Conservation (phyloP, 2,888 invertebrate genomes). For the Euplagia quadripunctaria region DNA sequence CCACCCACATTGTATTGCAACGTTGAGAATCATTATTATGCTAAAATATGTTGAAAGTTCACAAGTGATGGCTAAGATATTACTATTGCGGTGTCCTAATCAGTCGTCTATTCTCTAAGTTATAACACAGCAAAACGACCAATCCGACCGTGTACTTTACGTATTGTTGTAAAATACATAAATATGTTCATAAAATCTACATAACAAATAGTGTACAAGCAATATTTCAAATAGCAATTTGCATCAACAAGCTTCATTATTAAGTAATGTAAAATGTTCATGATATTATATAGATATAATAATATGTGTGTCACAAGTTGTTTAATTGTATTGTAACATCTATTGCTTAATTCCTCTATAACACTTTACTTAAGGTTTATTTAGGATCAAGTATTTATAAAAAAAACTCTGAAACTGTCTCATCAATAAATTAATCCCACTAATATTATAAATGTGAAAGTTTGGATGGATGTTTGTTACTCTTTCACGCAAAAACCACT, state of each 20-base stretch:
- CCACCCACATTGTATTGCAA: background rate
- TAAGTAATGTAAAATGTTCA: slow-evolving; percentile 5
- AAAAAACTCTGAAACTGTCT: no score
- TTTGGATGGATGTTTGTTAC: no score
- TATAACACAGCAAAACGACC: background rate
- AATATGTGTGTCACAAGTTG: background rate
- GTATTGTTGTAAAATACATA: slow-evolving; percentile 7
- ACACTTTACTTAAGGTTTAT: background rate
- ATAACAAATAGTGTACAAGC: slow-evolving; percentile 6
- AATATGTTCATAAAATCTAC: slow-evolving; percentile 3
- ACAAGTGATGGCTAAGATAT: background rate
- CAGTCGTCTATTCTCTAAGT: background rate
- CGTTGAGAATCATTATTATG: background rate
- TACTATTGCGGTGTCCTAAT: background rate
- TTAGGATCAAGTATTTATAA: no score
- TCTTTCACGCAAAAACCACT: no score
- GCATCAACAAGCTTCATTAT: slow-evolving; percentile 2
- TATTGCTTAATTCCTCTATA: background rate
- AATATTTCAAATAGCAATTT: slow-evolving; percentile 3
- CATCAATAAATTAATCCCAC: no score
- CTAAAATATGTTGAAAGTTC: background rate
- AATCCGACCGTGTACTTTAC: background rate
- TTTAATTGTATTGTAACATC: background rate
- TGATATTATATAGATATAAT: background rate
- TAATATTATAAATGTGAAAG: no score